Evolutionary conservation across 2,888 invertebrate genomes (phyloP).

Genomic region (Cryptosula pallasiana): DNA sequence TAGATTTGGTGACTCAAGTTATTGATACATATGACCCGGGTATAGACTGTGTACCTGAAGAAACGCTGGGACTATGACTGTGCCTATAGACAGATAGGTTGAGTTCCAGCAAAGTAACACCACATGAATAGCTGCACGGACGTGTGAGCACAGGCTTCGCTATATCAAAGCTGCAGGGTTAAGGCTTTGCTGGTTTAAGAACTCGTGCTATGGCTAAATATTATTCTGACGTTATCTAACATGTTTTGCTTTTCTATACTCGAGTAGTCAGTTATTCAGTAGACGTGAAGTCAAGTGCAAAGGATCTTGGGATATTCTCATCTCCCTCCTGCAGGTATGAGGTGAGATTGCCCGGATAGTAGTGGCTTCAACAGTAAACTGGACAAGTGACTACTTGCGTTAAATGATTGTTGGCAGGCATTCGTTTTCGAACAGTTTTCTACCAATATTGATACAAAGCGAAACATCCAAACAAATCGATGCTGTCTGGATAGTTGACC

Average conservation of each 20-base stretch:
- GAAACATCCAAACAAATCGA: neutral
- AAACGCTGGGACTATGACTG: constrained; percentile 21
- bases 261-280: neutral
- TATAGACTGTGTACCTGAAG: constrained; percentile 12
- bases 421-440: neutral
- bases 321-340: neutral
- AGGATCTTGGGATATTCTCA: neutral
- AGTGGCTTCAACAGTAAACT: constrained; percentile 12
- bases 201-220: neutral
- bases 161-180: neutral
- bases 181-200: constrained; percentile 6
- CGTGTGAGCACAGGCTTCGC: neutral
- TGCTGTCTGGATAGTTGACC: neutral
- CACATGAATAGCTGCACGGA: constrained; percentile 23
- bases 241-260: neutral
- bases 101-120: constrained; percentile 19
- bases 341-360: neutral
- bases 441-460: neutral
- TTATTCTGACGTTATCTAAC: neutral
- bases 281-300: neutral
- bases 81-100: constrained; percentile 17
- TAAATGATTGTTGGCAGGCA: neutral
- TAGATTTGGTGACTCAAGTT: neutral
- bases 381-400: neutral
- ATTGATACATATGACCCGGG: constrained; percentile 5